Evolutionary conservation across 2,797 vertebrate species (phyloP).

Genomic region (Pantherophis alleghaniensis): DNA sequence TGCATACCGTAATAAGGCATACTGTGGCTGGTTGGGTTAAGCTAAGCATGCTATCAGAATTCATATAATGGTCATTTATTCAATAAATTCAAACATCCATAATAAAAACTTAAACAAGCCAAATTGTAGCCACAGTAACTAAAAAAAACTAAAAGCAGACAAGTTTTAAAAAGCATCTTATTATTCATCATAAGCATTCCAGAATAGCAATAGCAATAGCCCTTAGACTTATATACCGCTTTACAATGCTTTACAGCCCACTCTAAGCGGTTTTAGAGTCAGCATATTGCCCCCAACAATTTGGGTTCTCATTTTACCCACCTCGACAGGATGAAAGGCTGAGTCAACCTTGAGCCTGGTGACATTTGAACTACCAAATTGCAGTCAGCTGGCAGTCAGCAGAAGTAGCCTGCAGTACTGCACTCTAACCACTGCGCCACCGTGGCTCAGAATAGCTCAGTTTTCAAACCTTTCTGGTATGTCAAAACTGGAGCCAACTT

Average conservation of each 20-base stretch:
- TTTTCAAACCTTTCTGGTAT: not conserved
- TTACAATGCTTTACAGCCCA: no score
- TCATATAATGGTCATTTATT: not conserved
- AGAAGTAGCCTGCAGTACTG: no score
- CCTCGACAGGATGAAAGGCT: no score
- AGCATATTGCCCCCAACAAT: no score
- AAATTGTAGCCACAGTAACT: not conserved
- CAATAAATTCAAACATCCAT: not conserved
- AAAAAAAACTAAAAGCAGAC: not conserved
- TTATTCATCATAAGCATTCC: not conserved
- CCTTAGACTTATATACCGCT: no score
- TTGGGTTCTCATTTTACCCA: no score
- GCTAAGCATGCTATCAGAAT: not conserved
- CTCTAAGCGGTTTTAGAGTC: no score
- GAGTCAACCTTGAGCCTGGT: no score
- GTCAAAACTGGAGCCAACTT: not conserved
- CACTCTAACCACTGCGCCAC: no score
- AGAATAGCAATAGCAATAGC: not conserved
- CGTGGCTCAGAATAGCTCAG: not conserved
- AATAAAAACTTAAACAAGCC: not conserved
- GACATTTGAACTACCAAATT: no score
- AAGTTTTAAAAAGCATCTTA: not conserved
- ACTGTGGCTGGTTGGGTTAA: not conserved
- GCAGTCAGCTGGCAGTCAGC: no score
- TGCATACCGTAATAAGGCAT: not conserved